Percentiles rank a stretch among this genome's conserved stretches.
These are phyloP conservation scores for Pollicipes pollicipes DNA, from an alignment of 1,140 invertebrate species.

Conservation along the genomic window DNA sequence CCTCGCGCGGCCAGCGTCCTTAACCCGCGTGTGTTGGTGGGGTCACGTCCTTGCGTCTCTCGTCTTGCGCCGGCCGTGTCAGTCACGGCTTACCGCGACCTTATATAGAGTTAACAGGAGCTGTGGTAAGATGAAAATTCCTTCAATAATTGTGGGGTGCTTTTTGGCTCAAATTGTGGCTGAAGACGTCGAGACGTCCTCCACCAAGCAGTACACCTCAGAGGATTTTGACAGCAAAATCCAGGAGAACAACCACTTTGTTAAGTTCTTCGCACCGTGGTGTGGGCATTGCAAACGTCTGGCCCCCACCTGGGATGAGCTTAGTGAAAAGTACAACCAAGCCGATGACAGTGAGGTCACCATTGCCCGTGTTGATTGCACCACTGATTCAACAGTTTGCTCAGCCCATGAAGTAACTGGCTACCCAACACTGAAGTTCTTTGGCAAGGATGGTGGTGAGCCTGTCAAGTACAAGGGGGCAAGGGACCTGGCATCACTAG, in stretches of 20 bases:
- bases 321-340: constrained; percentile 20
- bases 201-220: not conserved
- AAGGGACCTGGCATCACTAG: constrained; percentile 47
- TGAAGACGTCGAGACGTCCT: not conserved
- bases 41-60: too few relatives aligned
- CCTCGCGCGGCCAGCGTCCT: too few relatives aligned
- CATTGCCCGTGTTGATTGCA: constrained; percentile 58
- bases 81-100: too few relatives aligned
- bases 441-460: constrained; percentile 38
- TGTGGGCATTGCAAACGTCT: constrained; percentile 23
- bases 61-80: too few relatives aligned
- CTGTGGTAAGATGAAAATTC: not conserved
- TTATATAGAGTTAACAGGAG: too few relatives aligned
- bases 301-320: constrained; percentile 21
- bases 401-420: constrained; percentile 49
- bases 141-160: not conserved
- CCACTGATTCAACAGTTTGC: constrained; percentile 42
- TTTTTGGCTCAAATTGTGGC: not conserved
- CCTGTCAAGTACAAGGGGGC: constrained; percentile 47
- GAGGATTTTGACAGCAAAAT: not conserved
- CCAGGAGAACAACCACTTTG: constrained; percentile 13
- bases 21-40: too few relatives aligned
- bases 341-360: constrained; percentile 36
- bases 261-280: constrained; percentile 23
- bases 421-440: constrained; percentile 63